A percentile compares a stretch with the other conserved stretches of the same genome.
Conservation (phyloP, 2,888 invertebrate species). For the Rotaria macrura region DNA sequence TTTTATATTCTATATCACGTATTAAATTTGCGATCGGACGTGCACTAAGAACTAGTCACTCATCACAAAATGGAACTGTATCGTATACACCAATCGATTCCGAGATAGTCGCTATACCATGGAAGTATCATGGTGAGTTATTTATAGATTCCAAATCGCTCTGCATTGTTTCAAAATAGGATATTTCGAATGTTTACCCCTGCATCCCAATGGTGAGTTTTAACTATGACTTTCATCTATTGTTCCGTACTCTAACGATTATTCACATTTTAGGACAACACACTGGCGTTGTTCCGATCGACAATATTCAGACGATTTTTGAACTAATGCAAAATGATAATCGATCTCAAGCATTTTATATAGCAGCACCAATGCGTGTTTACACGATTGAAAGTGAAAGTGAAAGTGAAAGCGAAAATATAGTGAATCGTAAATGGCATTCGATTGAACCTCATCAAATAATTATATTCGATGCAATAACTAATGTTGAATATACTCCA, state of each 20-base stretch:
- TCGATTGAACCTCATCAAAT: not conserved
- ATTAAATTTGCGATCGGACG: not conserved
- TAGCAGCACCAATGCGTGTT: not conserved
- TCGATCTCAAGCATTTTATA: not conserved
- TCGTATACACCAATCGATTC: not conserved
- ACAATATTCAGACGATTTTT: not conserved
- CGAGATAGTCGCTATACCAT: not conserved
- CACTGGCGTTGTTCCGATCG: not conserved
- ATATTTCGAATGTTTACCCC: conserved; percentile 18
- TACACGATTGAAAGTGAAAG: not conserved
- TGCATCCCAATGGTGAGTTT: not conserved
- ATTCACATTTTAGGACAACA: not conserved
- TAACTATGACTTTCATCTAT: no score
- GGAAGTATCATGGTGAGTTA: not conserved
- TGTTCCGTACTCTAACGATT: not conserved
- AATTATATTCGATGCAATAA: not conserved
- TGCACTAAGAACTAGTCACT: not conserved
- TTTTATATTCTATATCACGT: not conserved
- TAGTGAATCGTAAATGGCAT: not conserved
- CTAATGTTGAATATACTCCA: not conserved
- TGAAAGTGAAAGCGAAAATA: no score
- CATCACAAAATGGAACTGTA: no score
- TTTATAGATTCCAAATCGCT: not conserved
- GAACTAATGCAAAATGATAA: not conserved
- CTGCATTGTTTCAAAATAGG: not conserved